Evolutionary conservation across 2,113 vertebrate genomes (phyloP).

Genomic region (Arizona elegans): DNA sequence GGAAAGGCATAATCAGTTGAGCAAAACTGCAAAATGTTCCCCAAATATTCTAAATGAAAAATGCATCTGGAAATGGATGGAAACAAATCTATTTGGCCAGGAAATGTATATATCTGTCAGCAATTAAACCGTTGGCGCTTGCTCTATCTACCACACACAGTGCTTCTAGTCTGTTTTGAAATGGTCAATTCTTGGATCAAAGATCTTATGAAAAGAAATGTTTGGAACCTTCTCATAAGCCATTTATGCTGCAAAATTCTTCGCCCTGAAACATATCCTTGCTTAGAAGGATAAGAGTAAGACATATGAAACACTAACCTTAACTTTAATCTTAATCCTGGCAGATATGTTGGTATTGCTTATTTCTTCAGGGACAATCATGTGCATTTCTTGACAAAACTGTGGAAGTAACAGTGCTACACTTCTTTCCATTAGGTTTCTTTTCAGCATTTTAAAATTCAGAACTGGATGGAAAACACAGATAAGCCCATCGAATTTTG

Average conservation of each 20-base stretch:
- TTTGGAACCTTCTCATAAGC: not conserved
- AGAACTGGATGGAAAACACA: not conserved
- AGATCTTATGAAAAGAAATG: not conserved
- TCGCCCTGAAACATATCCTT: not conserved
- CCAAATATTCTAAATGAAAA: not conserved
- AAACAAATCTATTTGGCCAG: not conserved
- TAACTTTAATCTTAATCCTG: not conserved
- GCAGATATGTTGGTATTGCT: not conserved
- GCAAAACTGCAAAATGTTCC: not conserved
- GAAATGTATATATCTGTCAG: not conserved
- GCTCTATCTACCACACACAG: not conserved
- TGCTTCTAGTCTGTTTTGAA: not conserved
- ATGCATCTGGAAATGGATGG: not conserved
- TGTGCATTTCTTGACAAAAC: not conserved
- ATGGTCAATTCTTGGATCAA: not conserved
- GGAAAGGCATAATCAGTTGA: not conserved
- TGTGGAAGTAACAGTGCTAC: not conserved
- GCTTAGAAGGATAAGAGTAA: not conserved
- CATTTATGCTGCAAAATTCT: not conserved
- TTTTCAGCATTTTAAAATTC: not conserved
- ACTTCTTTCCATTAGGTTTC: not conserved
- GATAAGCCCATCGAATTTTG: not conserved
- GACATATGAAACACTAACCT: not conserved
- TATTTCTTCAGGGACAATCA: not conserved
- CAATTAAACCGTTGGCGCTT: not conserved